Conservation (phyloP, 2,888 invertebrate genomes). For the Thysanoteuthis rhombus region DNA sequence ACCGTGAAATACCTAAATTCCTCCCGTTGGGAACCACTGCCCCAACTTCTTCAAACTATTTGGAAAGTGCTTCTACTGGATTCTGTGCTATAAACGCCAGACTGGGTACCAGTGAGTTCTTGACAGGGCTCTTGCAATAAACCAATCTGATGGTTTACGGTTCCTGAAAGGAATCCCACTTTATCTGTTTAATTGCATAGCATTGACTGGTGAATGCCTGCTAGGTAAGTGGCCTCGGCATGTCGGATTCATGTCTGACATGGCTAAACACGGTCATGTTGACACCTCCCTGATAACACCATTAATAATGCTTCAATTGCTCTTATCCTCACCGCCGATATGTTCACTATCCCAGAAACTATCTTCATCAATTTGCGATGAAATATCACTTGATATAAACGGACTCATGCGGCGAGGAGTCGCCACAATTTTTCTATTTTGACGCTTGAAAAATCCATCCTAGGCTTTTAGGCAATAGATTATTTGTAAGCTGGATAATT, state of each 20-base stretch:
- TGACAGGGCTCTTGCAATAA: not conserved
- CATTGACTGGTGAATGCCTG: not conserved
- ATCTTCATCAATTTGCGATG: not conserved
- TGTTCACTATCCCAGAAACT: not conserved
- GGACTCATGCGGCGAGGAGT: not conserved
- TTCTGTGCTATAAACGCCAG: not conserved
- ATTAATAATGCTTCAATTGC: not conserved
- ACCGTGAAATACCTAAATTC: no score
- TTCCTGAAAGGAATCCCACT: not conserved
- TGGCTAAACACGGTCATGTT: not conserved
- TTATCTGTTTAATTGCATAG: not conserved
- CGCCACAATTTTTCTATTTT: no score
- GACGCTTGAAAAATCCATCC: no score
- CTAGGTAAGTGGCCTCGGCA: not conserved
- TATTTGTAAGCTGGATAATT: no score
- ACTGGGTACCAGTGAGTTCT: not conserved
- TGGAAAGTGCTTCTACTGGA: not conserved
- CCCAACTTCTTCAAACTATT: not conserved
- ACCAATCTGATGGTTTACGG: not conserved
- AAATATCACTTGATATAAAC: not conserved
- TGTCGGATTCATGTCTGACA: not conserved
- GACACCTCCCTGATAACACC: not conserved
- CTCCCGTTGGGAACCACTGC: no score
- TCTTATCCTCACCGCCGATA: not conserved
- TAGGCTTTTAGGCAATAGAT: no score